Evolutionary conservation across 2,113 vertebrate species (phyloP), one percentile per base, ranked within the genome.

Genomic region (Petaurus breviceps): DNA sequence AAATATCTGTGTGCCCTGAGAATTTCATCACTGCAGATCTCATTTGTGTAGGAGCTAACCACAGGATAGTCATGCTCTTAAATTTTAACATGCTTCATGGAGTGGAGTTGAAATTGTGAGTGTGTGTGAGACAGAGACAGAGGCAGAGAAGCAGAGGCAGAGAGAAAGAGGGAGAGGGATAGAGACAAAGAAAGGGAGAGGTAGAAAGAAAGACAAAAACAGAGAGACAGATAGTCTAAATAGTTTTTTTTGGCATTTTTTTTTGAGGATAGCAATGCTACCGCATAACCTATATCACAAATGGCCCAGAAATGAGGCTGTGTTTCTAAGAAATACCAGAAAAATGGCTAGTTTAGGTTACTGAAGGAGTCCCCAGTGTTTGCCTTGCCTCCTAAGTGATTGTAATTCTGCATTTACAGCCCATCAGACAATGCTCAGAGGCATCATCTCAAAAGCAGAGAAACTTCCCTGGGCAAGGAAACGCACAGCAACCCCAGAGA

Each of bases 1-100:
- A 84, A 77, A 84, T n/a, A 84, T n/a, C n/a, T 84, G n/a, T 84
- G 68, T 19, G 19, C 19, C 19, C 37, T 43, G 37, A 43, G 61
- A 43, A 84, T 84, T 7, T 43, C 19, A 43, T 43, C 2, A 8
- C 7, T n/a, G 19, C 68, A 22, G 19, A 43, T 92, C 91, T 95
- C 94, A 91, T 95, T 95, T 94, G 31, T 92, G 94, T 31, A 92
- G 94, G 84, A 94, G 92, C 92, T 96, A 68, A 51, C 19, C n/a
- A 43, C 7, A 8, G 37, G 43, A 95, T 9, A 84, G 90, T 89
- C 77, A 90, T 55, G 47, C 55, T 89, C 92, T 97, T 95, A 94
- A 93, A 96, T 91, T 97, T 96, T 95, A 95, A 94, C 90, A 93
- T 11, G 26, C 93, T 96, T 96, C 90, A 92, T 89, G 37, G 89